Evolutionary conservation across 1,140 invertebrate genomes (phyloP).

Genomic region (Pygmarrhopalites habei): DNA sequence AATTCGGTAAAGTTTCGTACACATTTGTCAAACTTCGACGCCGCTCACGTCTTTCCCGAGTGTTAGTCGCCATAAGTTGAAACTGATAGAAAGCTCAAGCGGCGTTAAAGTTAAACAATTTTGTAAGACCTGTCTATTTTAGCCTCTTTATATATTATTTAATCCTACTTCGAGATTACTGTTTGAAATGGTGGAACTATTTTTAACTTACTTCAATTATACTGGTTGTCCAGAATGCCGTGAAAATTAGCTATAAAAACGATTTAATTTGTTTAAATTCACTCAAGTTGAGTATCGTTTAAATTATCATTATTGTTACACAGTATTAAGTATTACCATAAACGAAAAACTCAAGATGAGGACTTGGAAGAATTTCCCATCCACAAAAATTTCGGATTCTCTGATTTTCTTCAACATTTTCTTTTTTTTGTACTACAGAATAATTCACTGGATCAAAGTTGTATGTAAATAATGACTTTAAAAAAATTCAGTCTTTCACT

Average conservation of each 20-base stretch:
- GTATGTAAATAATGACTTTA: no score
- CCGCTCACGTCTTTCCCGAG: neutral
- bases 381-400: slow-evolving; percentile 21
- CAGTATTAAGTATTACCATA: no score
- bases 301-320: no score
- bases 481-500: no score
- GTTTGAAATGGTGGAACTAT: neutral
- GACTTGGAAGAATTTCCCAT: slow-evolving; percentile 35
- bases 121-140: neutral
- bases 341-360: slow-evolving; percentile 36
- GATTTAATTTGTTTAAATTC: no score
- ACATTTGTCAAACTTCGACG: neutral
- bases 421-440: no score
- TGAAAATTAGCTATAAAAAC: slow-evolving; percentile 37
- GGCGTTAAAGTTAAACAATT: neutral
- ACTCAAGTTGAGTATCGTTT: no score
- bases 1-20: neutral
- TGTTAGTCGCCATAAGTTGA: neutral
- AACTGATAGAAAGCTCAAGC: neutral
- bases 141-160: neutral
- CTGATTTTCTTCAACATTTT: slow-evolving; percentile 3
- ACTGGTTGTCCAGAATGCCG: slow-evolving; percentile 36
- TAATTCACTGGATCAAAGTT: no score
- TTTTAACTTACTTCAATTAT: slow-evolving; percentile 25
- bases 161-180: neutral